phyloP scores from a whole-genome alignment of 2,888 invertebrate genomes.

The Rapana venosa region DNA sequence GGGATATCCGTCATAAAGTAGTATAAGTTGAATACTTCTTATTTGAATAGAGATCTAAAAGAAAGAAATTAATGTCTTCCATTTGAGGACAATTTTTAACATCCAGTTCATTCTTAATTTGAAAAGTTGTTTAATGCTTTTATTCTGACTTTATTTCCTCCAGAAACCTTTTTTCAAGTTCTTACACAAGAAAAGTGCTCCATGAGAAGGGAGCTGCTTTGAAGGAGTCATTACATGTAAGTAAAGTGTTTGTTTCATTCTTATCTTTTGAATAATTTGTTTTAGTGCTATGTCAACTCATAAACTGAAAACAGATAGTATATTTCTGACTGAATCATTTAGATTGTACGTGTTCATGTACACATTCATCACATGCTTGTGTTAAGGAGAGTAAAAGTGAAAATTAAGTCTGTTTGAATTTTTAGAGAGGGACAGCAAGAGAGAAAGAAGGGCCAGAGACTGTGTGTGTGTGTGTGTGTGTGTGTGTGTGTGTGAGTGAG shows the following conservation, averaged over 20 bases:
- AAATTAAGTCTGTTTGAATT: no score
- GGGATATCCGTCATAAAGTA: no score
- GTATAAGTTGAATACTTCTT: no score
- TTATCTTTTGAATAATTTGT: background rate
- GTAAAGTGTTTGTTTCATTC: background rate
- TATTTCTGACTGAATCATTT: no score
- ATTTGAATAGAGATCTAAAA: no score
- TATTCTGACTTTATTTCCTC: slow-evolving; percentile 44
- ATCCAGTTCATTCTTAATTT: background rate
- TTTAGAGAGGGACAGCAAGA: no score
- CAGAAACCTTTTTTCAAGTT: slow-evolving; percentile 66
- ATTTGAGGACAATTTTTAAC: no score
- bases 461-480: background rate
- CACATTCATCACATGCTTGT: no score
- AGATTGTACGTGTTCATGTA: no score
- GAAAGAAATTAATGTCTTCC: no score
- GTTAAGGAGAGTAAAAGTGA: no score
- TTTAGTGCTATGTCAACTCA: background rate
- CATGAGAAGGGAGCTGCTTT: slow-evolving; percentile 36
- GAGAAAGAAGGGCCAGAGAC: background rate
- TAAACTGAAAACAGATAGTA: background rate
- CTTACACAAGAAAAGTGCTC: slow-evolving; percentile 63
- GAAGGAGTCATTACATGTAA: slow-evolving; percentile 20
- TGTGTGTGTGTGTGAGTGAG: background rate
- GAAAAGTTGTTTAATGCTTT: background rate